Conservation (phyloP, 2,888 invertebrate genomes). For the Uropetala carovei region DNA sequence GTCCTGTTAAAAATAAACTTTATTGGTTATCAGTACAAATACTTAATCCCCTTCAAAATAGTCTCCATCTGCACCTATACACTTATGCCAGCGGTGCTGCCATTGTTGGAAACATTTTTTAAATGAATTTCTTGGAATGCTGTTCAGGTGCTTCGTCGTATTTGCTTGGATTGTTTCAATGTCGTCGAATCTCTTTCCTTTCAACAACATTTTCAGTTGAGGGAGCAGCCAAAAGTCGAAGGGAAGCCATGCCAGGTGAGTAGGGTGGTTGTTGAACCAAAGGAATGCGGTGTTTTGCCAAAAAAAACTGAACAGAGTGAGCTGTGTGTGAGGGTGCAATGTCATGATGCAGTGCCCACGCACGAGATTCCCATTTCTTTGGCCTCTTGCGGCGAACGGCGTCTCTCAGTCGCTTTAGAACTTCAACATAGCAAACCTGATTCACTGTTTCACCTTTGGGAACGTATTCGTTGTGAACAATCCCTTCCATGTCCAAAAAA, state of each 20-base stretch:
- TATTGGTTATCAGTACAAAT: too few relatives aligned
- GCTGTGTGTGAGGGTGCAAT: constrained; percentile 12
- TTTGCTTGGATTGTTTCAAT: too few relatives aligned
- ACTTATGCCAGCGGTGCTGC: too few relatives aligned
- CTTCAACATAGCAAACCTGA: background rate
- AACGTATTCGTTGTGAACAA: background rate
- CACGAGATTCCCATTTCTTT: constrained; percentile 22
- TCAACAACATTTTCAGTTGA: background rate
- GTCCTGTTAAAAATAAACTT: too few relatives aligned
- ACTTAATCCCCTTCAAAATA: too few relatives aligned
- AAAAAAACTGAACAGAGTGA: constrained; percentile 6
- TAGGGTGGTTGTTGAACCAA: background rate
- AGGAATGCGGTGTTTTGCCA: background rate
- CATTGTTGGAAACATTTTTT: too few relatives aligned
- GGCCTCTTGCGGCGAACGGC: background rate
- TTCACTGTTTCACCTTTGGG: background rate
- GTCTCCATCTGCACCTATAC: too few relatives aligned
- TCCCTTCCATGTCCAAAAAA: background rate
- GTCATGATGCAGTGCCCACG: background rate
- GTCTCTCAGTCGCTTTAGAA: background rate
- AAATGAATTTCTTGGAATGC: too few relatives aligned
- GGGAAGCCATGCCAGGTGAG: background rate
- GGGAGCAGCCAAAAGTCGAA: background rate
- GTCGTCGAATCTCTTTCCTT: too few relatives aligned
- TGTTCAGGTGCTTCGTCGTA: too few relatives aligned